Evolutionary conservation across 2,888 invertebrate genomes (phyloP), one percentile per base, ranked within the genome.

Genomic region (Eustalomyia histrio): DNA sequence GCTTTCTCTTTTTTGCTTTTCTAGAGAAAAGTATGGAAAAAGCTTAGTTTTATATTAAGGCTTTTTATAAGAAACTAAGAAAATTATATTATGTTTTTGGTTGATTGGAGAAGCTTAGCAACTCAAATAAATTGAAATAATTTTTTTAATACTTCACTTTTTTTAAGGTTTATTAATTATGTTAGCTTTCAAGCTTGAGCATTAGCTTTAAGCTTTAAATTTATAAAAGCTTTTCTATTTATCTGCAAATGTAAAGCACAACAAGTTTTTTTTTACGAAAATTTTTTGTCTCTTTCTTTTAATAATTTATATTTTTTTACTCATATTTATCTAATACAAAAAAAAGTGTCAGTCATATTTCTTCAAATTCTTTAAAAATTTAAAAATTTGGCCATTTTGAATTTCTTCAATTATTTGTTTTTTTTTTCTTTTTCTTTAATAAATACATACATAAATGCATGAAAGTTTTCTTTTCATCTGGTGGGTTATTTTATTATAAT

Each of bases 221-320:
- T 72, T 53, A 68, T 75, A 74, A 79, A 82, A 82, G 75, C 79
- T 76, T 68, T 53, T 67, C 52, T 8, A 17, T 55, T 69, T 72
- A 58, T 64, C 29, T 57, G 69, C 80, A 73, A 65, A 74, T 72
- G 58, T 81, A 78, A 74, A 78, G 81, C 81, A 76, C 76, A 79
- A 79, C 74, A 75, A 71, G 17, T 73, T 69, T 55, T 61, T 69
- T 1, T 73, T 68, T 53, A 55, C 63, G 0, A n/a, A 33, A 12
- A 33, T 47, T 47, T 47, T 87, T 83, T 78, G 83, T 85, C 84
- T 84, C 85, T 86, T 83, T 21, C 21, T 57, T 76, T 82, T 76
- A 12, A 39, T 47, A 47, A 4, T 72, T 73, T 83, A 83, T 85
- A 35, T 24, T 64, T 61, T 73, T 64, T 68, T 85, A 84, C n/a